A percentile compares a stretch with the other conserved stretches of the same genome.
These are phyloP conservation scores for Heteronetta atricapilla DNA, from an alignment of 2,113 vertebrate species.

Conservation along the genomic window DNA sequence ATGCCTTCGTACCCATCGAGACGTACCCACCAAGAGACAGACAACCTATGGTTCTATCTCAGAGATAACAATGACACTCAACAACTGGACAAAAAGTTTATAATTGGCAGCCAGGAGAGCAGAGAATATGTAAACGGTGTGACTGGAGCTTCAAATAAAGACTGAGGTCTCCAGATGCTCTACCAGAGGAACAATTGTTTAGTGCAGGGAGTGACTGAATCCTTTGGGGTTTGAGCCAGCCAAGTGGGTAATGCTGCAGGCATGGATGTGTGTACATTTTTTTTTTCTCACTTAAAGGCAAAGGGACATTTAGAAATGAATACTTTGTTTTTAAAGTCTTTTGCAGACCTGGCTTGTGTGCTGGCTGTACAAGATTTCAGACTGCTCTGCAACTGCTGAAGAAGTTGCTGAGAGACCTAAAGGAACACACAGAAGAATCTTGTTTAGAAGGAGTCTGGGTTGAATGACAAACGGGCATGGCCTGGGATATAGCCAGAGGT, in stretches of 20 bases:
- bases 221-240: neutral
- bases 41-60: neutral
- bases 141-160: neutral
- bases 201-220: neutral
- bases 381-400: neutral
- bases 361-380: neutral
- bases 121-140: rapidly evolving
- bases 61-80: neutral
- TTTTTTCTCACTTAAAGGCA: neutral
- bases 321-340: neutral
- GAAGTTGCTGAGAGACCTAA: neutral
- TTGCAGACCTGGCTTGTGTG: neutral
- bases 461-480: neutral
- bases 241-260: neutral
- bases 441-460: neutral
- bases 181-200: neutral
- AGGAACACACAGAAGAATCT: neutral
- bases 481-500: neutral
- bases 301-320: neutral
- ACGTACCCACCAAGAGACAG: neutral
- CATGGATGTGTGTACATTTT: neutral
- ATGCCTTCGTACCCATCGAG: rapidly evolving
- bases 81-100: neutral
- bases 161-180: neutral
- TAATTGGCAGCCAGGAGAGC: neutral